phyloP scores from a whole-genome alignment of 2,888 invertebrate genomes.

The Caenorhabditis macrosperma region DNA sequence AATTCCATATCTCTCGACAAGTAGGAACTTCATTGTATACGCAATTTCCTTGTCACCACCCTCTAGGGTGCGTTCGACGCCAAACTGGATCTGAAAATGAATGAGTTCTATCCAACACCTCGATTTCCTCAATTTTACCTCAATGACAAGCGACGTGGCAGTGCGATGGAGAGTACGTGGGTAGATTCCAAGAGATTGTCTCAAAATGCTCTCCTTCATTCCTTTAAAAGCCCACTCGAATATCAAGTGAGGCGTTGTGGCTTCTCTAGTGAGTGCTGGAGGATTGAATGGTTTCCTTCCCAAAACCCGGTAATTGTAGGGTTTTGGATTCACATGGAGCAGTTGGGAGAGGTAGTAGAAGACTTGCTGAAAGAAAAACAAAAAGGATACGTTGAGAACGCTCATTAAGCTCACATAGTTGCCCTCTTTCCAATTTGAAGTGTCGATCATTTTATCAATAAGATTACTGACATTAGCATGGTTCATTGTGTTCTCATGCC shows the following conservation, averaged over 20 bases:
- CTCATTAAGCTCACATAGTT: constrained; percentile 27
- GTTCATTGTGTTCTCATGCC: constrained; percentile 34
- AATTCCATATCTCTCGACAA: constrained; percentile 37
- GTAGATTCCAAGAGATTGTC: constrained; percentile 45
- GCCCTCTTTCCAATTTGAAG: constrained; percentile 59
- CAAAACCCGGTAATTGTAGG: background rate
- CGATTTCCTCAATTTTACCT: background rate
- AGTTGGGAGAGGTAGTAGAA: constrained; percentile 51
- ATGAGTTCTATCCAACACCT: background rate
- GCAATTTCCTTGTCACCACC: constrained; percentile 14
- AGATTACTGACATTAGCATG: constrained; percentile 27
- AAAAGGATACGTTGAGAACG: background rate
- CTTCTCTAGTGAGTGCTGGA: background rate
- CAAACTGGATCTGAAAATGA: constrained; percentile 44
- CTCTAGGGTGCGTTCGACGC: constrained; percentile 18
- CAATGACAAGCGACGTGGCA: constrained; percentile 12
- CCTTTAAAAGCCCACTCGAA: constrained; percentile 38
- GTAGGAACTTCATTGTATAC: constrained; percentile 37
- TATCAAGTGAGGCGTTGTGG: constrained; percentile 2
- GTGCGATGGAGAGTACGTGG: constrained; percentile 12
- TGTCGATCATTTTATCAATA: constrained; percentile 50
- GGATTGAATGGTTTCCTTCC: background rate
- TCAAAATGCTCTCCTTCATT: constrained; percentile 30
- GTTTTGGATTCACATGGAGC: constrained; percentile 6
- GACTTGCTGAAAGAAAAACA: constrained; percentile 40